Conservation (phyloP, 2,888 invertebrate species). For the Automeris io region DNA sequence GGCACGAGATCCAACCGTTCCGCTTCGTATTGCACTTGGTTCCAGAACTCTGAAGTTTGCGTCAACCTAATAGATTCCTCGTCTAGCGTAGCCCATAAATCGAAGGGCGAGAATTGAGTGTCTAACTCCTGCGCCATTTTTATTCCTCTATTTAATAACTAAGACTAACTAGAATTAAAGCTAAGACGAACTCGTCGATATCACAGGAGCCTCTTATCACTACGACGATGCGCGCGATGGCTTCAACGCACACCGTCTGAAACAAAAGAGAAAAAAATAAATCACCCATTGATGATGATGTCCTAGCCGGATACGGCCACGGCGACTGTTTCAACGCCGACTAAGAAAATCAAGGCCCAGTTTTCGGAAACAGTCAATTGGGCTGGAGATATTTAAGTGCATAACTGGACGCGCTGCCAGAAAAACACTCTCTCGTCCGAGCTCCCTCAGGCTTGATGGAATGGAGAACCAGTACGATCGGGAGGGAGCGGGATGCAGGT, state of each 20-base stretch:
- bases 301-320: no score
- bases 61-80: slow-evolving; percentile 59
- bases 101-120: slow-evolving; percentile 42
- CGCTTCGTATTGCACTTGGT: slow-evolving; percentile 79
- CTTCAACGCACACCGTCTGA: slow-evolving; percentile 71
- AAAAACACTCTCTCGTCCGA: no score
- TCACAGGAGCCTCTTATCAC: slow-evolving; percentile 76
- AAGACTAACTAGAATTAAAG: slow-evolving; percentile 71
- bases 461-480: no score
- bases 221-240: slow-evolving; percentile 71
- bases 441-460: no score
- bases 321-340: no score
- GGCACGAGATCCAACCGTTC: slow-evolving; percentile 62
- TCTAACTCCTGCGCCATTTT: slow-evolving; percentile 65
- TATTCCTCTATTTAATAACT: slow-evolving; percentile 37
- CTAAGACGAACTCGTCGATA: slow-evolving; percentile 76
- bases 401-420: no score
- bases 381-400: no score
- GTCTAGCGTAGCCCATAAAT: slow-evolving; percentile 60
- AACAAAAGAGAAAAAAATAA: slow-evolving; percentile 61
- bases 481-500: no score
- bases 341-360: no score
- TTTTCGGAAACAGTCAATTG: no score
- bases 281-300: no score
- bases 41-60: slow-evolving; percentile 67